phyloP scores from a whole-genome alignment of 2,113 vertebrate species.

The Polypterus senegalus region DNA sequence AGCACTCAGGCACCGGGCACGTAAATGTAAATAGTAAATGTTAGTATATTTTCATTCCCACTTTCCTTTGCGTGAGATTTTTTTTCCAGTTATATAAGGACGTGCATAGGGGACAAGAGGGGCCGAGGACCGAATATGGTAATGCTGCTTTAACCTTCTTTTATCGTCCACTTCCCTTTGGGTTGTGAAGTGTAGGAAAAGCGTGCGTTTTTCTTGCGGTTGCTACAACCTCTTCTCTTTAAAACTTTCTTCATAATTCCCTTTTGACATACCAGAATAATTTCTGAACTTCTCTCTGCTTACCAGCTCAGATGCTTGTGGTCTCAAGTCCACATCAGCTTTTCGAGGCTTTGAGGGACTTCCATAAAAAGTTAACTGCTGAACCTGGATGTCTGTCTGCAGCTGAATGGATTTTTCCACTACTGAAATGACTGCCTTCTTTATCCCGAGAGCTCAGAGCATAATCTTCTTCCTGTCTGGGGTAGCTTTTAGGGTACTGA shows the following conservation, averaged over 20 bases:
- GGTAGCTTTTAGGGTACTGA: conserved; percentile 34
- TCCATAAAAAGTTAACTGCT: conserved; percentile 34
- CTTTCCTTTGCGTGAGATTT: too few species aligned
- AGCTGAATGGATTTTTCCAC: conserved; percentile 31
- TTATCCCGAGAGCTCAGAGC: conserved; percentile 32
- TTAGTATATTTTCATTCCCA: too few species aligned
- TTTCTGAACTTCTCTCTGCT: conserved; percentile 39
- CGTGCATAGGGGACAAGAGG: too few species aligned
- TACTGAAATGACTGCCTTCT: conserved; percentile 28
- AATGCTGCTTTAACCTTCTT: too few species aligned
- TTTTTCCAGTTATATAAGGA: too few species aligned
- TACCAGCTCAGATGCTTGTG: conserved; percentile 19
- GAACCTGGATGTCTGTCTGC: conserved; percentile 27
- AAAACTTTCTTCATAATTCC: conserved; percentile 28
- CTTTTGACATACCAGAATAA: conserved; percentile 29
- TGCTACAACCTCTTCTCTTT: conserved; percentile 6
- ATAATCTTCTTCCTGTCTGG: conserved; percentile 39
- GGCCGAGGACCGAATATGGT: too few species aligned
- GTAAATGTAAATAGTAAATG: too few species aligned
- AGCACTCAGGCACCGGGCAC: too few species aligned
- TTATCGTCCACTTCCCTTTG: too few species aligned
- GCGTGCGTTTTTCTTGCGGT: too few species aligned
- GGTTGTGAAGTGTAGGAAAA: too few species aligned
- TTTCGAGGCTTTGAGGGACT: conserved; percentile 29
- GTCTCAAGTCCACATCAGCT: conserved; percentile 26